Base-by-base conservation (phyloP, 2,888 invertebrate species). In the Morpho helenor region DNA sequence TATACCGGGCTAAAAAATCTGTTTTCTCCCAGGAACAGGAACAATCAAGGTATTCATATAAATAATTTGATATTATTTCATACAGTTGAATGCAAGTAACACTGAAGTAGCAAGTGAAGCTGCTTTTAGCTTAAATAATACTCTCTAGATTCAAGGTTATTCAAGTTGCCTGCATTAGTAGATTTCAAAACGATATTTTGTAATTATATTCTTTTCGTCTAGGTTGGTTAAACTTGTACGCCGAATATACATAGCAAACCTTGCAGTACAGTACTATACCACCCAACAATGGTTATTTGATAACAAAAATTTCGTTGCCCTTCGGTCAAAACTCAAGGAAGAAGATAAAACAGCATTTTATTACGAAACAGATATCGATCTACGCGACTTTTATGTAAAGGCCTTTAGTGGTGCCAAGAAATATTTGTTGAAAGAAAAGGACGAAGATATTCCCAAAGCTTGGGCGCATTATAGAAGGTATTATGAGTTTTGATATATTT, bases 211-310 rank as follows among this genome's bases (percentile, higher is more conserved):
- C 31, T 31, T 31, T 46, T 16, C 10, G 75, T 75, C 5, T 75
- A 98, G 97, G 84, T 87, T 98, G 62, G 81, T 96, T 7, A 94
- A 93, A 79, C 75, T 97, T 31, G 97, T 98, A 75, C 91, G 95
- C 9, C 94, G 94, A 67, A 94, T 98, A 50, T 96, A 94, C 79
- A 92, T 92, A 23, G 95, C 97, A 0, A 94, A 95, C 71, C 85
- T 90, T 55, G 95, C 95, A 0, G 76, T 98, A 2, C 87, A 92
- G 9, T 95, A 95, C 77, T 98, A 97, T 74, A 91, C 95, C 0
- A 91, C 90, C 0, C 93, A 95, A 68, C 92, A 95, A 65, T 98
- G 98, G 98, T 84, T 83, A 0, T 97, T 97, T 70, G 77, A 83
- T 51, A 96, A 95, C 43, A 50, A 48, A 6, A 66, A 66, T 42